Base-by-base conservation (phyloP, 2,113 vertebrate species). In the Gyps fulvus region DNA sequence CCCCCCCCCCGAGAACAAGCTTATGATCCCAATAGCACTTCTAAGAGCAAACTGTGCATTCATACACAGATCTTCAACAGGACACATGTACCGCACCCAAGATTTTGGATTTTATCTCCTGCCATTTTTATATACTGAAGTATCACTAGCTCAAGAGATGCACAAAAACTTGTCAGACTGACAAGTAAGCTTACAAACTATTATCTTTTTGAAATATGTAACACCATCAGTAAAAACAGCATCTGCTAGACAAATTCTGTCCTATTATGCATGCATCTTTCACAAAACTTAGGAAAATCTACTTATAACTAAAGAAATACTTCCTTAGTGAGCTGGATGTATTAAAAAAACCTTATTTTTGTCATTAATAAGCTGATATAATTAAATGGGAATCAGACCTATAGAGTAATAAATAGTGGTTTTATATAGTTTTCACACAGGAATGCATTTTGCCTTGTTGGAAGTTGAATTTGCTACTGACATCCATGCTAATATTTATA, bases 61-160 rank as follows among this genome's bases (percentile, higher is more conserved):
- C 25, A 21, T 8, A 36, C 49, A n/a, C 1, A 3, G 31, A 54
- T 54, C 58, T 71, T 49, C 15, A 66, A 43, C 17, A n/a, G 10
- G 2, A 23, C 0, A 2, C 9, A 5, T 2, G 7, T 31, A 61
- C 34, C 25, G 50, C 15, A 36, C 34, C 21, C 13, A 36, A 36
- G 13, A 22, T 10, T 20, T 27, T 19, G 45, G 18, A 22, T 72
- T 59, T 82, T 43, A 32, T 12, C 59, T 78, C 45, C 45, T 66
- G 47, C 52, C 38, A 31, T 59, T 65, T 76, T 34, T 58, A 58
- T 13, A 29, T 27, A 38, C 31, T 54, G 34, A 62, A 58, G n/a
- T 20, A 52, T 25, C 29, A 21, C 21, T 36, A 78, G 42, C 34
- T 73, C 49, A 61, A 59, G 32, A 78, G 11, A 40, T 1, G 1